Evolutionary conservation across 2,113 vertebrate genomes (phyloP).

Genomic region (Pipra filicauda): DNA sequence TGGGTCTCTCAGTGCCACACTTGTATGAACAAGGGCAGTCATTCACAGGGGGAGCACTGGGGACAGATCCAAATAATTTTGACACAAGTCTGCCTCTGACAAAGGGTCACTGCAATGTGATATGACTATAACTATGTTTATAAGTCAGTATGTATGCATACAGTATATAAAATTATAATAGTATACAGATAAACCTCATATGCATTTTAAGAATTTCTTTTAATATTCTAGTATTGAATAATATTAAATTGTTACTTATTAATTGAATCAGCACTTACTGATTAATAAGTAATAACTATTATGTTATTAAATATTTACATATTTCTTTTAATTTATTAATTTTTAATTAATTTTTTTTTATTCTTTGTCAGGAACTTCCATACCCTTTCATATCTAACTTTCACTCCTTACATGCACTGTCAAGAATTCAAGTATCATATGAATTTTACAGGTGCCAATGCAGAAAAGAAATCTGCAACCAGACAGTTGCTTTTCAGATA

Average conservation of each 20-base stretch:
- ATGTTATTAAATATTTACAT: not conserved
- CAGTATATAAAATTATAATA: not conserved
- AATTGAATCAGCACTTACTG: not conserved
- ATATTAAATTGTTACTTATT: not conserved
- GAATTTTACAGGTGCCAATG: not conserved
- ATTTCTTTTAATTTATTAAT: not conserved
- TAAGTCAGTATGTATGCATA: not conserved
- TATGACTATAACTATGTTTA: not conserved
- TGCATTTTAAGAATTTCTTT: not conserved
- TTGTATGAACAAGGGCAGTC: not conserved
- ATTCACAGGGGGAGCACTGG: fast-evolving
- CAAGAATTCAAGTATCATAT: not conserved
- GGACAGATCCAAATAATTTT: not conserved
- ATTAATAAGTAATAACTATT: not conserved
- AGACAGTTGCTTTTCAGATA: not conserved
- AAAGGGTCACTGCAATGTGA: not conserved
- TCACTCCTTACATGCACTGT: not conserved
- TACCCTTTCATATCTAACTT: not conserved
- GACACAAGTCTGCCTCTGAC: not conserved
- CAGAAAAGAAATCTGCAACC: not conserved
- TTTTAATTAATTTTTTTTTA: not conserved
- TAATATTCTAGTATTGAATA: not conserved
- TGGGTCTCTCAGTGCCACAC: not conserved
- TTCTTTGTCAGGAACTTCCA: not conserved
- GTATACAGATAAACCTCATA: fast-evolving